Evolutionary conservation across 2,797 vertebrate species (phyloP).

Genomic region (Eurystomus glaucurus): DNA sequence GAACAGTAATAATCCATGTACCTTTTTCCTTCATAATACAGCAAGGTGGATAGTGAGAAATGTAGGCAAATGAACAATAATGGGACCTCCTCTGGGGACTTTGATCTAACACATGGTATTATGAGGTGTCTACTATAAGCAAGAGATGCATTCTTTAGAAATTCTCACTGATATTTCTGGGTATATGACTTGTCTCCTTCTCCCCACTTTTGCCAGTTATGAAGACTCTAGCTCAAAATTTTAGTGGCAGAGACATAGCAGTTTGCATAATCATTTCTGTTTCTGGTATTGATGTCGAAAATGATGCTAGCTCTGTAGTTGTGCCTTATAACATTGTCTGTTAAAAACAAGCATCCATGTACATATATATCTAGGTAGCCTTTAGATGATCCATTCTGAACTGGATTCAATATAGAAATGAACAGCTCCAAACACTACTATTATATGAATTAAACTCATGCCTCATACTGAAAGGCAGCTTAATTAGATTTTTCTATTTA

Average conservation of each 20-base stretch:
- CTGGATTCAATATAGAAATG: rapidly evolving
- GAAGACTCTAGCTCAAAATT: background rate
- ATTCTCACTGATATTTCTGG: background rate
- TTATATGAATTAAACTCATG: background rate
- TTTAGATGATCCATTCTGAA: background rate
- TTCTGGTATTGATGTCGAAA: background rate
- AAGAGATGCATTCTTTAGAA: background rate
- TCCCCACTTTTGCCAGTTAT: background rate
- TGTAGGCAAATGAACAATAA: background rate
- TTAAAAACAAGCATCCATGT: background rate
- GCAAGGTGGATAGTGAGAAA: background rate
- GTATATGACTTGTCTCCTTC: background rate
- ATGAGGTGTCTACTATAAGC: background rate
- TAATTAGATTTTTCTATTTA: background rate
- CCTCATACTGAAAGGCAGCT: background rate
- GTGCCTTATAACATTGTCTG: background rate
- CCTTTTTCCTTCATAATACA: background rate
- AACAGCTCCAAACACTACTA: background rate
- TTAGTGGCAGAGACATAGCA: background rate
- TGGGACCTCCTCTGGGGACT: background rate
- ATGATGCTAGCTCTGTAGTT: background rate
- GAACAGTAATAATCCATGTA: background rate
- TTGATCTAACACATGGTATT: background rate
- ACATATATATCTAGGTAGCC: background rate
- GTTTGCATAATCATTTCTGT: background rate